Base-by-base conservation (phyloP, 2,113 vertebrate genomes). In the Mesitornis unicolor region DNA sequence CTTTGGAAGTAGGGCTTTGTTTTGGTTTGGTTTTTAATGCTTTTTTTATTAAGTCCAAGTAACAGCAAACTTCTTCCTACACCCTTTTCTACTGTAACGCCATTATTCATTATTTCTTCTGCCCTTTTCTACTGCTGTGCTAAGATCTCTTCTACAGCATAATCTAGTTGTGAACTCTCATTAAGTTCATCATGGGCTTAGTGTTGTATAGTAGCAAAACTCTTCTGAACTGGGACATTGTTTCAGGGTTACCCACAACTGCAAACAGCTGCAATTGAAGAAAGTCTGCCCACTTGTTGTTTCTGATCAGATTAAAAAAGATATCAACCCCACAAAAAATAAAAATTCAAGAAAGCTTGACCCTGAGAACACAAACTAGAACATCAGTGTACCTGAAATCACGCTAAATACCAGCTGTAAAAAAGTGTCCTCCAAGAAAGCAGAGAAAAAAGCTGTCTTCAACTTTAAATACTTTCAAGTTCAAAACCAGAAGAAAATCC, bases 131-230 rank as follows among this genome's bases (percentile, higher is more conserved):
- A 12, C 45, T n/a, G 21, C 77, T 56, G 40, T 2, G 54, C 47
- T 17, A 22, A 48, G 22, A 33, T n/a, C 74, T 28, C 76, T 51
- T 43, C n/a, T 77, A 36, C 5, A 70, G 45, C 19, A 25, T 36
- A 60, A n/a, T 6, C 20, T 11, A n/a, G 17, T 0, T 45, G 36
- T 19, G 19, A 53, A 43, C 45, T 79, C 63, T 54, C 56, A 22
- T 42, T 17, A 35, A 35, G 19, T 35, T 81, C 31, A 56, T 8
- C 36, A 7, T 1, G 3, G 24, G 10, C 50, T 53, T 45, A 4
- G 9, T 4, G 21, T 3, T 12, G 11, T 3, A 28, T 0, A 56
- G 16, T 0, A 40, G 18, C 29, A 67, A 63, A 79, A 21, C 4
- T 8, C 9, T 35, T 42, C 53, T 65, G 48, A 69, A 31, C 31